Percentiles rank a stretch among this genome's conserved stretches.
These are phyloP conservation scores for Rhopalosiphum padi DNA, from an alignment of 1,140 invertebrate genomes.

Conservation along the genomic window DNA sequence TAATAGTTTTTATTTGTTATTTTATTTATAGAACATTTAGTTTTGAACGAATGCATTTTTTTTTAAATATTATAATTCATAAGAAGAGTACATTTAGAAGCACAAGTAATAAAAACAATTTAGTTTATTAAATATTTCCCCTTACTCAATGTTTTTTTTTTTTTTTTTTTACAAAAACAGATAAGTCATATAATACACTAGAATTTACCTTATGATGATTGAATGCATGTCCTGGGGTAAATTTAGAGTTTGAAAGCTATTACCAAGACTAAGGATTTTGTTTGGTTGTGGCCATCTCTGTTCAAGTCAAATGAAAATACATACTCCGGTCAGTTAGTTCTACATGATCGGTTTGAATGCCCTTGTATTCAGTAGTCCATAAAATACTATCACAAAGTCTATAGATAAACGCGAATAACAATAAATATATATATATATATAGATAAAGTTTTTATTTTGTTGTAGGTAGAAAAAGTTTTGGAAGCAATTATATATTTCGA, in stretches of 20 bases:
- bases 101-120: too few relatives aligned
- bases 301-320: neutral
- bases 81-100: too few relatives aligned
- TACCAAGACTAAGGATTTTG: neutral
- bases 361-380: constrained; percentile 23
- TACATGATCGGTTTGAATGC: neutral
- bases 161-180: neutral
- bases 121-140: too few relatives aligned
- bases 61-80: neutral
- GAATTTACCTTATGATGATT: neutral
- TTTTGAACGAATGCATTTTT: neutral
- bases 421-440: neutral
- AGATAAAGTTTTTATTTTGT: neutral
- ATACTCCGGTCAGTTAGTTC: constrained; percentile 6
- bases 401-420: constrained; percentile 4
- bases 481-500: constrained; percentile 4
- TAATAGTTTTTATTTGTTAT: neutral
- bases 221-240: neutral
- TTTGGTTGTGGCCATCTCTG: neutral
- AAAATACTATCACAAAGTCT: neutral
- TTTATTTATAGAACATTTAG: neutral
- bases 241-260: constrained; percentile 15
- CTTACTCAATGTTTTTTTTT: neutral
- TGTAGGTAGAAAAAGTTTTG: constrained; percentile 4
- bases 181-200: neutral